Base-by-base conservation (phyloP, 2,113 vertebrate species). In the Vombatus ursinus region DNA sequence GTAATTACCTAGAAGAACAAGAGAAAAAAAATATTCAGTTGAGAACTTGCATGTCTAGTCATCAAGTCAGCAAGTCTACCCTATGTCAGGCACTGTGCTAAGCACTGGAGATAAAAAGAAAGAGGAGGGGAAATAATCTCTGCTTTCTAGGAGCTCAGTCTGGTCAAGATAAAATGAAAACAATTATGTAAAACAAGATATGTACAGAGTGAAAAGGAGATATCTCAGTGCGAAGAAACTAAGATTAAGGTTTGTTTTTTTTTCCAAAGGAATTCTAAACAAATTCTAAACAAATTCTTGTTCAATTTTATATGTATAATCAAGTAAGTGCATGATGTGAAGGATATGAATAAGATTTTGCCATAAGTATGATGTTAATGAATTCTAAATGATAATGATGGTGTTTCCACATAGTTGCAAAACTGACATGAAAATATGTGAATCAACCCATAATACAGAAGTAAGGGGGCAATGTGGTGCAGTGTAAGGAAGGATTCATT, bases 1-100 rank as follows among this genome's bases (percentile, higher is more conserved):
- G 57, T 89, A 90, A 61, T 91, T 31, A 77, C 6, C 47, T 52
- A 8, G 57, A 95, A 96, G 61, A 16, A 23, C 61, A 96, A 92
- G 37, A 51, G 48, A 52, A 94, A 24, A 24, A 50, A 94, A 97
- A 68, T 50, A n/a, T 84, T 22, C 68, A 44, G 6, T 84, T 84
- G n/a, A 44, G n/a, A 84, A 37, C 61, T 84, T 84, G n/a, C 22
- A 5, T 77, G 19, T n/a, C 19, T 84, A 23, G 16, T 44, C 16
- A 84, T 84, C n/a, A 22, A 84, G 19, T 84, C 6, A 84, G 44
- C 6, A 84, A 84, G 68, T 7, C 37, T 84, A 4, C 57, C 3
- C 9, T 68, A 4, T 68, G 37, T 1, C 6, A 44, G 6, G n/a
- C 19, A 44, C 68, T n/a, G 3, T 12, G 37, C 37, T n/a, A 77